These are phyloP conservation scores for Zaprionus tsacasi DNA, from an alignment of 1,140 invertebrate genomes.

Conservation along the genomic window DNA sequence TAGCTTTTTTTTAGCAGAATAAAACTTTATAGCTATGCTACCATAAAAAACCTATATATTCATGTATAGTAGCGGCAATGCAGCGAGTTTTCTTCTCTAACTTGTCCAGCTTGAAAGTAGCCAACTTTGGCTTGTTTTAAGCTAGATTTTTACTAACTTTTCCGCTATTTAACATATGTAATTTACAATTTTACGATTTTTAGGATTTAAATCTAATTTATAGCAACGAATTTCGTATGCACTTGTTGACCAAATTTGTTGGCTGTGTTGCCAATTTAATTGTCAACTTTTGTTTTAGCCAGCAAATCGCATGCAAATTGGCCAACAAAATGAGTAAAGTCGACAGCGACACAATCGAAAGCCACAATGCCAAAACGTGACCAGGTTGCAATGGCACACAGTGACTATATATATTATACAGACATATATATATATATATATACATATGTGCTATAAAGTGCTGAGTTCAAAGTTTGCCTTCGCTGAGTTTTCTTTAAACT, in stretches of 20 bases:
- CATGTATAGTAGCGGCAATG: background rate
- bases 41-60: background rate
- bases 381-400: conserved; percentile 28
- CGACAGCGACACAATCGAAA: conserved; percentile 34
- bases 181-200: background rate
- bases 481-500: background rate
- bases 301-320: conserved; percentile 28
- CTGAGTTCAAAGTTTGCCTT: background rate
- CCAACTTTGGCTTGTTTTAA: background rate
- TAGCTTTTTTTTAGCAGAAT: no score
- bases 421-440: background rate
- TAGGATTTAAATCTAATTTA: background rate
- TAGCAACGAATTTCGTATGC: conserved; percentile 18
- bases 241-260: conserved; percentile 36
- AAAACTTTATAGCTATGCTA: background rate
- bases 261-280: conserved; percentile 22
- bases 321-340: conserved; percentile 27
- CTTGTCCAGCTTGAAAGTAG: background rate
- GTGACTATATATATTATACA: background rate
- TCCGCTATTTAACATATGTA: background rate
- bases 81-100: background rate
- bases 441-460: background rate
- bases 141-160: background rate
- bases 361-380: conserved; percentile 71
- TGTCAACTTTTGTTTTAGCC: conserved; percentile 24